Percentiles rank a stretch among this genome's conserved stretches.
Evolutionary conservation across 2,888 invertebrate genomes (phyloP).

Genomic region (Cordylochernes scorpioides): DNA sequence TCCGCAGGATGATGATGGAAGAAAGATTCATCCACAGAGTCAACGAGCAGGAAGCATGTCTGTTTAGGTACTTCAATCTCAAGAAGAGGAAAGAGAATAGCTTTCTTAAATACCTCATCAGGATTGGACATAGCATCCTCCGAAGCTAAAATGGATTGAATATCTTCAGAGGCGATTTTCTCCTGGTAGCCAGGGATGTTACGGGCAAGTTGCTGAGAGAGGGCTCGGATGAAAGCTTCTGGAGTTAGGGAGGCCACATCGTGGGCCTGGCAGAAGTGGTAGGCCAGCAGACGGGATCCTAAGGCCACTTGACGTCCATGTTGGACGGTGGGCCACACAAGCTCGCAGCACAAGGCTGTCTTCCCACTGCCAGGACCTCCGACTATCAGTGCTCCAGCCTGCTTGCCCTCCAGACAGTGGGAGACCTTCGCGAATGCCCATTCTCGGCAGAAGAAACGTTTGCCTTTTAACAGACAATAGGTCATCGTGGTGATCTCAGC

Average conservation of each 20-base stretch:
- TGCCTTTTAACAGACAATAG: conserved; percentile 21
- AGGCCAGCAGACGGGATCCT: conserved; percentile 49
- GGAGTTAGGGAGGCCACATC: conserved; percentile 58
- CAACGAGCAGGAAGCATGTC: conserved; percentile 56
- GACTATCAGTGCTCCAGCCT: conserved; percentile 60
- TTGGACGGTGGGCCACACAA: conserved; percentile 16
- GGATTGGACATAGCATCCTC: conserved; percentile 60
- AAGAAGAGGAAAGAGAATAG: conserved; percentile 54
- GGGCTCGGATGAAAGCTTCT: conserved; percentile 54
- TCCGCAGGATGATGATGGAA: conserved; percentile 15
- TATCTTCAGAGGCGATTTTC: conserved; percentile 48
- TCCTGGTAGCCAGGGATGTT: conserved; percentile 37
- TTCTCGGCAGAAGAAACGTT: conserved; percentile 64
- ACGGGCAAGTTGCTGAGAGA: conserved; percentile 50
- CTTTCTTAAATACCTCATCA: conserved; percentile 68
- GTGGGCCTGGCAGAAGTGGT: conserved; percentile 45
- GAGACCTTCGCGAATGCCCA: conserved; percentile 86
- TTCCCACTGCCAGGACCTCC: conserved; percentile 85
- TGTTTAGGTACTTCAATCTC: conserved; percentile 56
- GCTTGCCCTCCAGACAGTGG: conserved; percentile 64
- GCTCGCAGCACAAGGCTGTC: conserved; percentile 28
- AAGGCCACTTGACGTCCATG: conserved; percentile 27
- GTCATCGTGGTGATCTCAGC: conserved; percentile 17
- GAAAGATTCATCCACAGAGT: conserved; percentile 55
- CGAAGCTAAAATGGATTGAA: conserved; percentile 46